These are phyloP conservation scores for Latrodectus elegans DNA, from an alignment of 2,888 invertebrate genomes.

Conservation along the genomic window DNA sequence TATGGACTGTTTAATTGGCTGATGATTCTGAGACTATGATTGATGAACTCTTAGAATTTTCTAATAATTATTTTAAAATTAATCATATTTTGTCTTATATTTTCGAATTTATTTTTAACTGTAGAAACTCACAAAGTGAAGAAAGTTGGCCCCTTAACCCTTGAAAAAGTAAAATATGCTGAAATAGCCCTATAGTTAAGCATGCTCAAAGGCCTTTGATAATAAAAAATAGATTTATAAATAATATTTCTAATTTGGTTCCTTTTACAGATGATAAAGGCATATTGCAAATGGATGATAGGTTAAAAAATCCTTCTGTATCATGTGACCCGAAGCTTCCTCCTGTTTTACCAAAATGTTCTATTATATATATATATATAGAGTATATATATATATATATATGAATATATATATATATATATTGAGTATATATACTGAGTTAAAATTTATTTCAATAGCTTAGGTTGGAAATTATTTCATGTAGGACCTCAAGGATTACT, in stretches of 20 bases:
- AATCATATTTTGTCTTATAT: neutral
- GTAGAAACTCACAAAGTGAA: neutral
- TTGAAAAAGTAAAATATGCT: neutral
- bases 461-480: no score
- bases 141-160: neutral
- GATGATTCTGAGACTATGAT: neutral
- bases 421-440: no score
- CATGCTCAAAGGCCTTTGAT: neutral
- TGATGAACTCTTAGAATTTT: neutral
- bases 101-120: no score
- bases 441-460: no score
- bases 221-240: neutral
- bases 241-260: no score
- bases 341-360: neutral
- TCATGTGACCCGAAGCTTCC: no score
- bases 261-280: no score
- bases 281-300: no score
- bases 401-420: no score
- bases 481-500: no score
- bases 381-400: no score
- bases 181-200: neutral
- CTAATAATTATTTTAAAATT: neutral
- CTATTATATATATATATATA: neutral
- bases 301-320: no score
- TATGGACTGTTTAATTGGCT: neutral